Conservation (phyloP, 1,140 invertebrate species). For the Pseudobourletiella spinata region DNA sequence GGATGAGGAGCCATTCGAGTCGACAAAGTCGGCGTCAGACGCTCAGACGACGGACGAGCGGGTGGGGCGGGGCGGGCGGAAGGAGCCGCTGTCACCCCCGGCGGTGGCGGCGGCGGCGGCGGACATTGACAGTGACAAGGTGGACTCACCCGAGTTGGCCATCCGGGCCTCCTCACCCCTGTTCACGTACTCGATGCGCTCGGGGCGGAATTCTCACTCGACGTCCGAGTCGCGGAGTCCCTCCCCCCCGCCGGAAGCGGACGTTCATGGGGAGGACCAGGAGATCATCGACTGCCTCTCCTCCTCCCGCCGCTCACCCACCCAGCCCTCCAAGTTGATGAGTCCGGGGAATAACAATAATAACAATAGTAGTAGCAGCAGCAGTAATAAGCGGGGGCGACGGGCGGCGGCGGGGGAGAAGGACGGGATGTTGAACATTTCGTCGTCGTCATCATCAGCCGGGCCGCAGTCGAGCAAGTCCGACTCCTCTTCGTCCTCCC, state of each 20-base stretch:
- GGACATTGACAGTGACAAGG: neutral
- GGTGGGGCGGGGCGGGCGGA: too few species aligned
- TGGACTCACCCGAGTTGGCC: conserved; percentile 13
- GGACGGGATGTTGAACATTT: too few species aligned
- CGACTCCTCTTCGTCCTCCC: too few species aligned
- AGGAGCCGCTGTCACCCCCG: neutral
- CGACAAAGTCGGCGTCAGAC: neutral
- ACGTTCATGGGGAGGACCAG: conserved; percentile 33
- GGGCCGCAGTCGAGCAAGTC: conserved; percentile 11
- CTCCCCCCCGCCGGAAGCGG: conserved; percentile 8
- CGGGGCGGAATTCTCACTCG: conserved; percentile 8
- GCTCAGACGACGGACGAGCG: neutral
- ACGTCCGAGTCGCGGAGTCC: conserved; percentile 9
- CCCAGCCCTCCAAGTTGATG: conserved; percentile 14
- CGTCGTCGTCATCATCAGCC: too few species aligned
- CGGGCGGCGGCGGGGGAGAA: too few species aligned
- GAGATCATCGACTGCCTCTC: conserved; percentile 33
- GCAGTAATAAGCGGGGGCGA: too few species aligned
- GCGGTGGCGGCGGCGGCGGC: too few species aligned
- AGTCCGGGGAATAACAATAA: conserved; percentile 21
- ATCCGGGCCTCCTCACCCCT: conserved; percentile 23
- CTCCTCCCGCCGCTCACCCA: conserved; percentile 12
- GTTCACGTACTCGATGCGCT: conserved; percentile 21
- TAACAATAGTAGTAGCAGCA: conserved; percentile 12
- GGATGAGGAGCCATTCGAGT: neutral